phyloP scores from a whole-genome alignment of 1,140 invertebrate genomes.

The Meloidogyne exigua region DNA sequence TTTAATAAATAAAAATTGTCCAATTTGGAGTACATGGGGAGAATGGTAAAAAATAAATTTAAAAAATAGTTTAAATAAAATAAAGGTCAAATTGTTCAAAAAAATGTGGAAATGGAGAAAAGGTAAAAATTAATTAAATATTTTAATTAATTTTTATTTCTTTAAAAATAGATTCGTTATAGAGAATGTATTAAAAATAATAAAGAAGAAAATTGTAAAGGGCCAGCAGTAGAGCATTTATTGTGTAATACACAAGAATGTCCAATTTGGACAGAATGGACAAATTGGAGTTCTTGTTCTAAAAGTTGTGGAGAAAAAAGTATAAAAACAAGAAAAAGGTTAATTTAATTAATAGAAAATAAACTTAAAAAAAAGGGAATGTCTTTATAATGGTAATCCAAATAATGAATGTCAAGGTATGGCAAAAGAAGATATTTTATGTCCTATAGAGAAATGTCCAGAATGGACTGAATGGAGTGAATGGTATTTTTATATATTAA shows the following conservation, averaged over 20 bases:
- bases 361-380: too few species aligned
- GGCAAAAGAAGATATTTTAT: slow-evolving; percentile 6
- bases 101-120: slow-evolving; percentile 22
- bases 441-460: slow-evolving; percentile 13
- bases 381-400: too few species aligned
- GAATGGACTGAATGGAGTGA: slow-evolving; percentile 11
- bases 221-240: slow-evolving; percentile 7
- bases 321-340: too few species aligned
- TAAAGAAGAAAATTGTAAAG: slow-evolving; percentile 16
- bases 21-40: slow-evolving; percentile 16
- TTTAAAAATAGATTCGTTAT: slow-evolving; percentile 14
- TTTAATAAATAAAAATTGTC: slow-evolving; percentile 6
- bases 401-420: slow-evolving; percentile 16
- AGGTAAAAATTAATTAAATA: neutral
- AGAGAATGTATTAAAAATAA: slow-evolving; percentile 10
- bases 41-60: slow-evolving; percentile 10
- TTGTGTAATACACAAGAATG: slow-evolving; percentile 23
- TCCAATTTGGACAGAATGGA: slow-evolving; percentile 13
- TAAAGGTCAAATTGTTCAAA: slow-evolving; percentile 21
- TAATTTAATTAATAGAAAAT: too few species aligned
- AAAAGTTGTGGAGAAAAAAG: too few species aligned
- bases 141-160: neutral
- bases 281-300: too few species aligned
- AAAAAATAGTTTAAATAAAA: neutral
- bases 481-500: neutral